Evolutionary conservation across 2,797 vertebrate genomes (phyloP).

Genomic region (Gadopsis marmoratus): DNA sequence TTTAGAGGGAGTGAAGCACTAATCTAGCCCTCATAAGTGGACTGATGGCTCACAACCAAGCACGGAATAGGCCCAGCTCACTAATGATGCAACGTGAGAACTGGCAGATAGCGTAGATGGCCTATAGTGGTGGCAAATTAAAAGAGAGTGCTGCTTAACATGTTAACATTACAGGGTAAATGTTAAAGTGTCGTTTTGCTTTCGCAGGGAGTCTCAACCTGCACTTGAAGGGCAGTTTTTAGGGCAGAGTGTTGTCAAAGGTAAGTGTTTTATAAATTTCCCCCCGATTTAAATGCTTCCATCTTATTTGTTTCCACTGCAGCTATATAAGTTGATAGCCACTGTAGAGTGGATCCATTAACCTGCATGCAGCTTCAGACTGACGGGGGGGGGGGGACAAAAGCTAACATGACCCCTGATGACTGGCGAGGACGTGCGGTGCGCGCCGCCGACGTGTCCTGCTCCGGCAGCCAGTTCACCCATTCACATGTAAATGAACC

Average conservation of each 20-base stretch:
- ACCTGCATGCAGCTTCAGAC: background rate
- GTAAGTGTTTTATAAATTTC: background rate
- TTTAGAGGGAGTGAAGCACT: background rate
- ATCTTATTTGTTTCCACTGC: background rate
- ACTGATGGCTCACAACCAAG: slow-evolving; percentile 56
- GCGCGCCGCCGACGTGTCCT: slow-evolving; percentile 54
- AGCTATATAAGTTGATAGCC: background rate
- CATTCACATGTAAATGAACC: slow-evolving; percentile 87
- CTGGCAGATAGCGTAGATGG: slow-evolving; percentile 20
- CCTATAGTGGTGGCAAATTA: slow-evolving; percentile 4
- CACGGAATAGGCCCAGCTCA: slow-evolving; percentile 34
- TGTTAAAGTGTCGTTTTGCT: background rate
- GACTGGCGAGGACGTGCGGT: slow-evolving; percentile 70
- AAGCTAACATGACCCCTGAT: slow-evolving; percentile 54
- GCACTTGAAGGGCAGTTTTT: background rate
- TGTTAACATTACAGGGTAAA: background rate
- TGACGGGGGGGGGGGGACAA: slow-evolving; percentile 63
- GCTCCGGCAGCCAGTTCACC: slow-evolving; percentile 46
- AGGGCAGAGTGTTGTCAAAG: background rate
- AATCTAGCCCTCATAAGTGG: slow-evolving; percentile 7
- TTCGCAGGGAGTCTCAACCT: background rate
- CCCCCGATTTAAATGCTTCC: background rate
- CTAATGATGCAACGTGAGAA: slow-evolving; percentile 67
- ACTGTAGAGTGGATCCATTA: background rate
- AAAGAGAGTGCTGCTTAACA: slow-evolving; percentile 14